Percentiles rank a stretch among this genome's conserved stretches.
Conservation (phyloP, 2,888 invertebrate genomes). For the Lomographa bimaculata region DNA sequence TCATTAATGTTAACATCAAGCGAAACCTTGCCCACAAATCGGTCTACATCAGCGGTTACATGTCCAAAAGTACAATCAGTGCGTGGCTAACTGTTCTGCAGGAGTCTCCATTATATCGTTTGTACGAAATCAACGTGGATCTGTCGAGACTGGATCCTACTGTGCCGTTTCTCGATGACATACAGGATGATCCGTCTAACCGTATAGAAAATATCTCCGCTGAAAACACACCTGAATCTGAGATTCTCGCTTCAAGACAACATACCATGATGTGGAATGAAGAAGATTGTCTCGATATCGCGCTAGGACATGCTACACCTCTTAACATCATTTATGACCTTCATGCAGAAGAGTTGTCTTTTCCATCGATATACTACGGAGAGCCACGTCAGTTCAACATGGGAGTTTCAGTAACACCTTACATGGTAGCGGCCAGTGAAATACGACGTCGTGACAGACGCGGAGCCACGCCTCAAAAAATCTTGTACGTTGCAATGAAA, state of each 20-base stretch:
- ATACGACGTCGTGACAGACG: constrained; percentile 52
- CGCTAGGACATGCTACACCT: constrained; percentile 44
- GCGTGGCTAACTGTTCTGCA: constrained; percentile 41
- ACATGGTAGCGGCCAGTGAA: constrained; percentile 55
- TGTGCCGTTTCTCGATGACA: constrained; percentile 3
- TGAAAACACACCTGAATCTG: constrained; percentile 30
- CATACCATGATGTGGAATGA: constrained; percentile 49
- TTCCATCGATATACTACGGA: constrained; percentile 58
- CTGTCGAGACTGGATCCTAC: constrained; percentile 37
- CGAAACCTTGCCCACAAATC: constrained; percentile 46
- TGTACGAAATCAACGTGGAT: constrained; percentile 43
- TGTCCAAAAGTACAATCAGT: constrained; percentile 41
- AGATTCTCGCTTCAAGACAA: constrained; percentile 41
- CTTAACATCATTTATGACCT: constrained; percentile 49
- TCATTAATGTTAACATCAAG: constrained; percentile 48
- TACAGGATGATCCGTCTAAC: constrained; percentile 33
- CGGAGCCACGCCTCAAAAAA: constrained; percentile 46
- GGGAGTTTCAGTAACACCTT: constrained; percentile 45
- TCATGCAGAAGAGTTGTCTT: constrained; percentile 60
- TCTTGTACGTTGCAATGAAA: constrained; percentile 61
- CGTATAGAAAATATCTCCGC: constrained; percentile 41
- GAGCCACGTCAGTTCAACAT: constrained; percentile 41
- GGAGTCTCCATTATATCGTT: constrained; percentile 39
- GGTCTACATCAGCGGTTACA: constrained; percentile 39
- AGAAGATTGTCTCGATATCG: constrained; percentile 42